Conservation (phyloP, 1,140 invertebrate genomes). For the Dendrolimus punctatus region DNA sequence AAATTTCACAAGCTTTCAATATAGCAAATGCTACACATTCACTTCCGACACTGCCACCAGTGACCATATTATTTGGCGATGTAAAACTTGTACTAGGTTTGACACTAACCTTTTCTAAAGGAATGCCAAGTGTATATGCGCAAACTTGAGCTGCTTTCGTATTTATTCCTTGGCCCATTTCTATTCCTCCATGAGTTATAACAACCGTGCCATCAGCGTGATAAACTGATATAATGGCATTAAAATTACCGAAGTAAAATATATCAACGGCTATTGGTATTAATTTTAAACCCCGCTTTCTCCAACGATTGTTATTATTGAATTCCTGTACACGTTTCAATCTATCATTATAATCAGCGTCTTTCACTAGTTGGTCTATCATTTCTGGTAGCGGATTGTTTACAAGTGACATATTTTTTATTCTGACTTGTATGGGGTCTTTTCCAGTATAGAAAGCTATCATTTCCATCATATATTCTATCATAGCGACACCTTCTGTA, state of each 20-base stretch:
- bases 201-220: conserved; percentile 83
- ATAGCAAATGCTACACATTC: conserved; percentile 73
- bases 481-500: conserved; percentile 78
- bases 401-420: conserved; percentile 74
- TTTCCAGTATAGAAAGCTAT: conserved; percentile 77
- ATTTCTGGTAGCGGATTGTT: conserved; percentile 71
- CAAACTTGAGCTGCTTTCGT: conserved; percentile 74
- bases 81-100: conserved; percentile 77
- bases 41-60: conserved; percentile 76
- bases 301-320: conserved; percentile 83
- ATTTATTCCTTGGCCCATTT: no score
- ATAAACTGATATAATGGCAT: conserved; percentile 80
- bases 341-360: conserved; percentile 75
- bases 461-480: conserved; percentile 89
- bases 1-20: conserved; percentile 76
- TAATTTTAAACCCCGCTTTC: conserved; percentile 80
- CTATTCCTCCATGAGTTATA: conserved; percentile 82
- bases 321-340: conserved; percentile 72
- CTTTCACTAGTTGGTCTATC: conserved; percentile 73
- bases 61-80: conserved; percentile 75
- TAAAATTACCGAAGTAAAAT: conserved; percentile 73
- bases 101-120: conserved; percentile 77
- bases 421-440: conserved; percentile 80
- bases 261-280: conserved; percentile 79
- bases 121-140: conserved; percentile 80